Evolutionary conservation across 2,888 invertebrate species (phyloP), one percentile per base, ranked within the genome.

Genomic region (Pyrrhopygopsis socrates): DNA sequence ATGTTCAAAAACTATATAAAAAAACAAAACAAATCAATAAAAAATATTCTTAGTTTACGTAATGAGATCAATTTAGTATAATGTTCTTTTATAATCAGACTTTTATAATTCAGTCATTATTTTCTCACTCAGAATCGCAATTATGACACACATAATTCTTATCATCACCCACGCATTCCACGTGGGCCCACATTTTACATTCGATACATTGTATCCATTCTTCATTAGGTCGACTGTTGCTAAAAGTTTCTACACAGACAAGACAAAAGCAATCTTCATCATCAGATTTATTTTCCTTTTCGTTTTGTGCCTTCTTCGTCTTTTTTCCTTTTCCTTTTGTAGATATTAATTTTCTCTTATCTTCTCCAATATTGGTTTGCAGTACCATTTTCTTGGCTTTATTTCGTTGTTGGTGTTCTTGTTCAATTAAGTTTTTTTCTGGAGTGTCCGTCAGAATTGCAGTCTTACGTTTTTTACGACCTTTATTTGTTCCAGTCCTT

Each of bases 41-140:
- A n/a, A 71, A n/a, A n/a, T n/a, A n/a, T 63, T 67, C 34, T 71
- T 78, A 65, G 63, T 63, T 76, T 84, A 84, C 74, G 70, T 80
- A 74, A 41, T 70, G 50, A 20, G 50, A 50, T 50, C 50, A 50
- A 50, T 20, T 50, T 20, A 50, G 15, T 15, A n/a, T n/a, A n/a
- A n/a, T n/a, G n/a, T n/a, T n/a, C n/a, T n/a, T n/a, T 50, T 50
- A n/a, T 38, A 38, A 38, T 38, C 38, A 38, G 38, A 38, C 38
- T 38, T 38, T 38, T 38, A 38, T 38, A 38, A 38, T 38, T 38
- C 38, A 38, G 38, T 38, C 38, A 38, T 38, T 38, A 38, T 8
- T 38, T n/a, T n/a, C 38, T 38, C 5, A 38, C 5, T 38, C 38
- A 38, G 38, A 38, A 38, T 38, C 38, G 15, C 45, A 45, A 45